Percentiles rank a stretch among this genome's conserved stretches.
These are phyloP conservation scores for Baccha elongata DNA, from an alignment of 2,888 invertebrate genomes.

Conservation along the genomic window DNA sequence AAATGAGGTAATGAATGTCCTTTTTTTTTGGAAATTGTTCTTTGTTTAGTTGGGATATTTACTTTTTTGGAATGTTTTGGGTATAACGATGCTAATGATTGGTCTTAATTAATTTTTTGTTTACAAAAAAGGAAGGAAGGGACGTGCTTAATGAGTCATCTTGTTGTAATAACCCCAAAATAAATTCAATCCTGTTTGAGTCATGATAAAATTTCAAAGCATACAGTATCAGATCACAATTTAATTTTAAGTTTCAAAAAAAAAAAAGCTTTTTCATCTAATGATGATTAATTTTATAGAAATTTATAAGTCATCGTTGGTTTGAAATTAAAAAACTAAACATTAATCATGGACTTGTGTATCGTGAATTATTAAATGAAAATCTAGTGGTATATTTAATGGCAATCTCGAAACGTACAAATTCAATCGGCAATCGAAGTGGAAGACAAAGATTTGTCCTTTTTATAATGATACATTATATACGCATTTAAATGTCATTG, in stretches of 20 bases:
- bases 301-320: background rate
- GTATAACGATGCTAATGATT: slow-evolving; percentile 15
- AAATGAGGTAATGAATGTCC: slow-evolving; percentile 19
- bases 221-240: background rate
- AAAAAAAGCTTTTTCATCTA: background rate
- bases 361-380: too few species aligned
- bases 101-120: slow-evolving; percentile 21
- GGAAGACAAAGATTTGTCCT: too few species aligned
- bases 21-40: slow-evolving; percentile 16
- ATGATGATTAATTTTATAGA: background rate
- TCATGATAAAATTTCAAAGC: background rate
- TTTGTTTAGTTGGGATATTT: slow-evolving; percentile 5
- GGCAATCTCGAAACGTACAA: too few species aligned
- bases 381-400: too few species aligned
- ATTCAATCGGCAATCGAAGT: too few species aligned
- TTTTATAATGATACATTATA: too few species aligned
- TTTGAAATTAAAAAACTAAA: too few species aligned
- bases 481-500: too few species aligned
- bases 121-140: background rate
- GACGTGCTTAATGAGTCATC: slow-evolving; percentile 8
- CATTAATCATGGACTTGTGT: too few species aligned
- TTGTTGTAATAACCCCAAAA: background rate
- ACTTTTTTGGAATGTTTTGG: background rate
- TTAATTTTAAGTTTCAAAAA: background rate
- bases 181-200: background rate